A percentile compares a stretch with the other conserved stretches of the same genome.
These are phyloP conservation scores for Australoheros facetus DNA, from an alignment of 2,797 vertebrate species.

Conservation along the genomic window DNA sequence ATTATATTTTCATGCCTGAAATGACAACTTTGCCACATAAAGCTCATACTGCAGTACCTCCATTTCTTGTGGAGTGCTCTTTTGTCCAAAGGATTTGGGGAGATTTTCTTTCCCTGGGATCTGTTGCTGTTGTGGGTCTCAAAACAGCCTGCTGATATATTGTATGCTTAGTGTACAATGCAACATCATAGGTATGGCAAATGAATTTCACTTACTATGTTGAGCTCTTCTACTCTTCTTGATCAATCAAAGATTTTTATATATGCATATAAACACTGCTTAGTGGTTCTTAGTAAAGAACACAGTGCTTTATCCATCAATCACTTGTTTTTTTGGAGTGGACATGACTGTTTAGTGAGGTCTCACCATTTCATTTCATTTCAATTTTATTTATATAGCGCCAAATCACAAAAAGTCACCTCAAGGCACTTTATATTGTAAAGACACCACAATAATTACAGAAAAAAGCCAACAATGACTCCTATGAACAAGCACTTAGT, in stretches of 20 bases:
- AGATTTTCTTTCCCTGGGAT: background rate
- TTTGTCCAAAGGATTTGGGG: background rate
- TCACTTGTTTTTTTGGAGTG: background rate
- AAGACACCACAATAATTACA: too few relatives aligned
- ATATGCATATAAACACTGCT: background rate
- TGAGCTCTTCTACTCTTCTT: background rate
- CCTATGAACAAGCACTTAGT: too few relatives aligned
- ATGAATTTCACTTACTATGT: background rate
- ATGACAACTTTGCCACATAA: constrained; percentile 7
- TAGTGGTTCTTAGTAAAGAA: background rate
- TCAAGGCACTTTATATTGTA: too few relatives aligned
- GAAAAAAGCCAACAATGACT: too few relatives aligned
- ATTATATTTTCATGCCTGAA: constrained; percentile 23
- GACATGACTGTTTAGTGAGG: background rate
- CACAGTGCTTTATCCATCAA: background rate
- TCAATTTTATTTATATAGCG: too few relatives aligned
- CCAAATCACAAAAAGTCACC: too few relatives aligned
- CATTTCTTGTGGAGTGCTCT: background rate
- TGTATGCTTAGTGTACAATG: background rate
- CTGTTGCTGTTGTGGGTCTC: constrained; percentile 2
- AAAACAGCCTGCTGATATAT: background rate
- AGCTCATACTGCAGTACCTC: constrained; percentile 7
- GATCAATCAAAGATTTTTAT: background rate
- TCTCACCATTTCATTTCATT: background rate
- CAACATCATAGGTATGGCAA: background rate